These are phyloP conservation scores for Atta cephalotes DNA, from an alignment of 1,140 invertebrate genomes.

Conservation along the genomic window DNA sequence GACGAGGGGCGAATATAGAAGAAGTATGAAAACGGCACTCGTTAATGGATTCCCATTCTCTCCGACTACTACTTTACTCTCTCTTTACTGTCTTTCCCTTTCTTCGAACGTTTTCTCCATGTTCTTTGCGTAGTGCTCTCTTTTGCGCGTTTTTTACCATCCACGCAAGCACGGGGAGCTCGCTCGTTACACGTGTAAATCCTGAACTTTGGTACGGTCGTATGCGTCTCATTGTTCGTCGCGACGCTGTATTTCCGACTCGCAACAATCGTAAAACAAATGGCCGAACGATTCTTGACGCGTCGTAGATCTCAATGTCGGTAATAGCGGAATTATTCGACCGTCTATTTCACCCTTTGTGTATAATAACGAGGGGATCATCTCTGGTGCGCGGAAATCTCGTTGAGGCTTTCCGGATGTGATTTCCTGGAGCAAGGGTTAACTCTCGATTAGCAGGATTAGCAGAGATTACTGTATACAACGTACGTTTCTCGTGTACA, in stretches of 20 bases:
- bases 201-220: neutral
- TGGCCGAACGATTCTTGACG: conserved; percentile 40
- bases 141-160: conserved; percentile 49
- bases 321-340: conserved; percentile 66
- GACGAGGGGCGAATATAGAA: conserved; percentile 30
- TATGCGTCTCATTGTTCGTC: conserved; percentile 2
- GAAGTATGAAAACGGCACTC: conserved; percentile 79
- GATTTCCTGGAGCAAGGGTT: conserved; percentile 33
- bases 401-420: conserved; percentile 35
- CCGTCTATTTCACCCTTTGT: conserved; percentile 18
- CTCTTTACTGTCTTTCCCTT: conserved; percentile 44
- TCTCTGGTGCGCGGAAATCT: conserved; percentile 55
- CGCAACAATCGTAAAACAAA: conserved; percentile 16
- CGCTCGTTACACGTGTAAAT: conserved; percentile 63
- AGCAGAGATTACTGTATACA: neutral
- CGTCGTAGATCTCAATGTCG: conserved; percentile 53
- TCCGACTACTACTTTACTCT: conserved; percentile 65
- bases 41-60: conserved; percentile 79
- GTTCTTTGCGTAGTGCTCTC: neutral
- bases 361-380: conserved; percentile 65
- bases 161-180: neutral
- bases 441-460: conserved; percentile 57
- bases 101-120: neutral
- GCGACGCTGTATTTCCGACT: neutral
- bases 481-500: neutral